Conservation (phyloP, 2,888 invertebrate genomes). For the Megastigmus dorsalis region DNA sequence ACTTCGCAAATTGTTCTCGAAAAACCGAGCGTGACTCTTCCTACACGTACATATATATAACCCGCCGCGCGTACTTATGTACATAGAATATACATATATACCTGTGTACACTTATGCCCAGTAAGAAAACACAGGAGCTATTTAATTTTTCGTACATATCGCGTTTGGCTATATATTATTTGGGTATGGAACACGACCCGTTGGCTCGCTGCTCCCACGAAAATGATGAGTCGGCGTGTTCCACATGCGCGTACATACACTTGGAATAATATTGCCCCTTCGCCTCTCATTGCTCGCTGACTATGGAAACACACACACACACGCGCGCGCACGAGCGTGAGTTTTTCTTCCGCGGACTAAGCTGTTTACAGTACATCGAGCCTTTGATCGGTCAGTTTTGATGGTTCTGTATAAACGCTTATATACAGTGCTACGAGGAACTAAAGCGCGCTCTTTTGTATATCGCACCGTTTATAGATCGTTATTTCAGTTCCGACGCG, state of each 20-base stretch:
- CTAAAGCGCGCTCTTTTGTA: not conserved
- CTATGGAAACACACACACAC: not conserved
- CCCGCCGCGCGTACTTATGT: not conserved
- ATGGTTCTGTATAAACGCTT: slow-evolving; percentile 6
- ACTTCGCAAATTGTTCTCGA: slow-evolving; percentile 62
- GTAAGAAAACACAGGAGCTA: slow-evolving; percentile 64
- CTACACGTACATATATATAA: not conserved
- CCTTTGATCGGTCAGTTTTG: slow-evolving; percentile 43
- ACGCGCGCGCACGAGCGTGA: not conserved
- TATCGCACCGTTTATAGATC: slow-evolving; percentile 2
- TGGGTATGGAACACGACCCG: too few species aligned
- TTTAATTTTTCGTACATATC: slow-evolving; percentile 61
- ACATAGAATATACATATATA: too few species aligned
- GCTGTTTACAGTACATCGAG: too few species aligned
- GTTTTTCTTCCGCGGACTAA: not conserved
- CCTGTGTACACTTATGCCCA: not conserved
- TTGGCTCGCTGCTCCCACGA: slow-evolving; percentile 65
- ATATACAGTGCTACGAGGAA: not conserved
- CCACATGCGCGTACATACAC: too few species aligned
- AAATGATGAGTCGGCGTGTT: slow-evolving; percentile 68
- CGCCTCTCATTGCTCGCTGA: not conserved
- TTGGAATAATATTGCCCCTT: slow-evolving; percentile 67
- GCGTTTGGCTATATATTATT: too few species aligned
- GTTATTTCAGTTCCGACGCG: not conserved
- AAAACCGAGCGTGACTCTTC: slow-evolving; percentile 59